Conservation (phyloP, 2,113 vertebrate species). For the Elephantulus edwardii region DNA sequence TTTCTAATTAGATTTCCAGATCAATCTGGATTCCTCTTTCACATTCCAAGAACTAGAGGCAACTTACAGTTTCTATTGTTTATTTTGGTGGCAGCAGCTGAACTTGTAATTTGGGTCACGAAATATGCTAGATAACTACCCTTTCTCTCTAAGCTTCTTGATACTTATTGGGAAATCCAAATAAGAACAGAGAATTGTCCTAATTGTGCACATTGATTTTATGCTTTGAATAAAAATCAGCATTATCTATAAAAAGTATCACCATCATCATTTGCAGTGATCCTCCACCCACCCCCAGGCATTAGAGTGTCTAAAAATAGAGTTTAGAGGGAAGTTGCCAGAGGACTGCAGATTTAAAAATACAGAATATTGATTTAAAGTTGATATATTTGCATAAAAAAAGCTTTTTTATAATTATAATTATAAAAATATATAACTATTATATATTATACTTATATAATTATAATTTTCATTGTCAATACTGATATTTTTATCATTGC, state of each 20-base stretch:
- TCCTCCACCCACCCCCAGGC: not conserved
- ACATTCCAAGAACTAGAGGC: slow-evolving; percentile 21
- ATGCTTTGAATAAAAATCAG: not conserved
- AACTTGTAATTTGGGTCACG: not conserved
- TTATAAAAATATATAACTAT: too few species aligned
- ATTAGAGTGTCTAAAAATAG: not conserved
- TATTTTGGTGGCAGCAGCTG: not conserved
- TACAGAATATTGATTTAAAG: not conserved
- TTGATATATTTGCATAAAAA: not conserved
- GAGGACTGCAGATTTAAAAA: not conserved
- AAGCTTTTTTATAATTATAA: not conserved
- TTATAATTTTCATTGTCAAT: not conserved
- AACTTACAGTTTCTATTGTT: not conserved
- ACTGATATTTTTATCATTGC: slow-evolving; percentile 1
- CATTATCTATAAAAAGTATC: not conserved
- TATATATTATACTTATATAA: too few species aligned
- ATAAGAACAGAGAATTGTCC: not conserved
- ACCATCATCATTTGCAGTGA: not conserved
- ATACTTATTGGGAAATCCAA: slow-evolving; percentile 16
- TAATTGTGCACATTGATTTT: not conserved
- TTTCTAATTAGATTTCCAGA: not conserved
- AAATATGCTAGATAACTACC: not conserved
- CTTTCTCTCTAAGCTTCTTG: not conserved
- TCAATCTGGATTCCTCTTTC: not conserved
- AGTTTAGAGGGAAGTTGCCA: not conserved